Base-by-base conservation (phyloP, 1,140 invertebrate genomes). In the Heliconius congener region DNA sequence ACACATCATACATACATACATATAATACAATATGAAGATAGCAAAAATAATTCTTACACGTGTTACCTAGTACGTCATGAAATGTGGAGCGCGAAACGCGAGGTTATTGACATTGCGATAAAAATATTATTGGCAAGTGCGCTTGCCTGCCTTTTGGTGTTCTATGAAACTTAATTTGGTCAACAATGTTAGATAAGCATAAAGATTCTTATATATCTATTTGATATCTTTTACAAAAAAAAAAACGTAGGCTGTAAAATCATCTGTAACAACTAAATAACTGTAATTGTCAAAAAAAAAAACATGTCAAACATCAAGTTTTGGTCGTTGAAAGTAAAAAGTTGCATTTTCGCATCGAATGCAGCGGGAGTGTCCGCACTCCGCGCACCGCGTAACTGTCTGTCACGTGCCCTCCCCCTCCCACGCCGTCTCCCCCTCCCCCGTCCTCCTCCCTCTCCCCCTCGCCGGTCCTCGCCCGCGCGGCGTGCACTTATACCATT, bases 101-200 rank as follows among this genome's bases (percentile, higher is more conserved):
- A 80, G 80, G 80, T 81, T 81, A 76, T 78, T 77, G 80, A 81
- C 80, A 78, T 78, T 78, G 71, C 80, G 76, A 77, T 81, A 81
- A 81, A 81, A 81, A 78, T 77, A 75, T 81, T 81, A 75, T 78
- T 71, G 75, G 74, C 72, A 66, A 76, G 74, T 39, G 27, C 9
- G 27, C 42, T 46, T 46, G 27, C n/a, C 66, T 70, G 27, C n/a
- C 46, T 70, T 50, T 46, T 70, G 18, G 23, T 66, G 60, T 76
- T n/a, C 39, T n/a, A 42, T 39, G 57, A 18, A 39, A 46, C n/a
- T 76, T 66, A 39, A 42, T 75, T 42, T 66, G 74, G 19, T 66
- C 57, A 42, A 30, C 27, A 66, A 60, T 60, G 19, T 13, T 13
- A 66, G 23, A 66, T 66, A 66, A 72, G 37, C 8, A 19, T 23